Conservation (phyloP, 2,113 vertebrate species). For the Sinocyclocheilus anshuiensis region DNA sequence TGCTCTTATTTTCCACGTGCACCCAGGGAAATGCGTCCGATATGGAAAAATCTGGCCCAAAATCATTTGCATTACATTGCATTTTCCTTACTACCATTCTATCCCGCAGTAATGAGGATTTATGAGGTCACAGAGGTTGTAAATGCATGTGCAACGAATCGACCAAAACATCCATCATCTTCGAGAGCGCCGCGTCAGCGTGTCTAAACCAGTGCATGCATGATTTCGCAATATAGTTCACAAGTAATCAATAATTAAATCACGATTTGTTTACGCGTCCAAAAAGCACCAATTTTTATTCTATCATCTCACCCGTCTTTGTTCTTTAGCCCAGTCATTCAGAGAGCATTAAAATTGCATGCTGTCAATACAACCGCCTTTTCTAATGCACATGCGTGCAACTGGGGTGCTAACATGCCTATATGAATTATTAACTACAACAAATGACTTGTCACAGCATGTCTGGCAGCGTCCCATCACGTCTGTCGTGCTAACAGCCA, state of each 20-base stretch:
- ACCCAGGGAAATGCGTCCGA: not conserved
- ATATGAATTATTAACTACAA: constrained; percentile 56
- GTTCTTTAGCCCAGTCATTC: constrained; percentile 26
- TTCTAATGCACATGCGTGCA: constrained; percentile 35
- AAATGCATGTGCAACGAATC: constrained; percentile 8
- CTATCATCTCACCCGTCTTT: constrained; percentile 22
- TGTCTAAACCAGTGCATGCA: not conserved
- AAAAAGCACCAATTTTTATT: constrained; percentile 22
- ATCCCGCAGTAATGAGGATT: constrained; percentile 22
- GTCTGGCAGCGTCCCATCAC: constrained; percentile 44
- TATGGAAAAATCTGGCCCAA: not conserved
- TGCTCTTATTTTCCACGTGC: constrained; percentile 35
- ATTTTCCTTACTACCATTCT: not conserved
- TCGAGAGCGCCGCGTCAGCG: not conserved
- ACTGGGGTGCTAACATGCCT: constrained; percentile 36
- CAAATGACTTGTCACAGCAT: constrained; percentile 52
- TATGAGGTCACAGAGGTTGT: constrained; percentile 12
- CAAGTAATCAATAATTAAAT: constrained; percentile 25
- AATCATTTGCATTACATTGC: not conserved
- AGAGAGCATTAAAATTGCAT: constrained; percentile 50
- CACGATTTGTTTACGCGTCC: constrained; percentile 2
- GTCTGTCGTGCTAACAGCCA: constrained; percentile 35
- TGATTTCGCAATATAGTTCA: constrained; percentile 6
- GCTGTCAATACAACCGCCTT: constrained; percentile 41
- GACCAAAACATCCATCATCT: constrained; percentile 30